phyloP scores from a whole-genome alignment of 2,888 invertebrate species.

The Phanerotoma sp. region DNA sequence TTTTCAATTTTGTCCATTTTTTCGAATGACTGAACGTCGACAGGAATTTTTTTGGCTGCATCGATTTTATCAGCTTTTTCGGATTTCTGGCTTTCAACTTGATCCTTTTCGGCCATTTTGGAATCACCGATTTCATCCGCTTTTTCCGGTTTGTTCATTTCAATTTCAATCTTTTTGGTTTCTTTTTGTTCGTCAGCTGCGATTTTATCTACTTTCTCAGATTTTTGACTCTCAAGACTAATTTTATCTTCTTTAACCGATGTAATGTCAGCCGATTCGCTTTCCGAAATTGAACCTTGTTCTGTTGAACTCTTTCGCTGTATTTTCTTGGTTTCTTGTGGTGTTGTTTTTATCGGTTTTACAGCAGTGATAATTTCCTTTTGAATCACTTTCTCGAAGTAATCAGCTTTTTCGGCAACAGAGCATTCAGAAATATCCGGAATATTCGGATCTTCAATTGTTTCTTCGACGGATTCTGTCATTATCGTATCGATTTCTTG shows the following conservation, averaged over 20 bases:
- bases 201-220: background rate
- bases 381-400: slow-evolving; percentile 65
- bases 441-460: slow-evolving; percentile 45
- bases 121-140: no score
- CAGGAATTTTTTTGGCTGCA: no score
- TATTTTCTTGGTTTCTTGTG: slow-evolving; percentile 39
- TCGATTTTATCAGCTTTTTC: no score
- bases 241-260: slow-evolving; percentile 23
- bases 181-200: slow-evolving; percentile 13
- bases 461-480: slow-evolving; percentile 45
- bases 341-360: slow-evolving; percentile 33
- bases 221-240: slow-evolving; percentile 8
- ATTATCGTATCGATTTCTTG: slow-evolving; percentile 41
- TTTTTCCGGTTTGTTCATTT: no score
- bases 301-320: slow-evolving; percentile 19
- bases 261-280: slow-evolving; percentile 15
- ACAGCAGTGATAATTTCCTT: slow-evolving; percentile 58
- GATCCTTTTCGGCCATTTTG: no score
- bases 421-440: slow-evolving; percentile 61
- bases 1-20: no score
- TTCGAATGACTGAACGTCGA: no score
- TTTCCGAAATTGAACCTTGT: background rate
- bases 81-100: no score
- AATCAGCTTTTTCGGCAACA: slow-evolving; percentile 62
- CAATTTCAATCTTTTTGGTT: slow-evolving; percentile 4